phyloP scores from a whole-genome alignment of 2,888 invertebrate species.

The Dicranocentrus wangi region DNA sequence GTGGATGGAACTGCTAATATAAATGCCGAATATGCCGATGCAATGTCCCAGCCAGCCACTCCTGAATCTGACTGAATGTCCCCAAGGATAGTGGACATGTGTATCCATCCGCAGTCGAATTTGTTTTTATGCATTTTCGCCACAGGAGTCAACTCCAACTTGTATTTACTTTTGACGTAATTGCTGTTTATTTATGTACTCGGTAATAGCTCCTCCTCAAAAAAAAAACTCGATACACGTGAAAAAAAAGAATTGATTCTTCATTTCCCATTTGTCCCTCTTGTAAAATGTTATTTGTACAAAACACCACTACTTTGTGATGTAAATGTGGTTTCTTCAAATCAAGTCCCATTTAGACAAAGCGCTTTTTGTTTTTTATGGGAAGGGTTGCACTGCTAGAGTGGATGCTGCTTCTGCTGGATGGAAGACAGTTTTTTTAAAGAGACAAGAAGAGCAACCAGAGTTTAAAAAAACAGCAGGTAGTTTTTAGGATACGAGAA shows the following conservation, averaged over 20 bases:
- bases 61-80: conserved; percentile 6
- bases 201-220: background rate
- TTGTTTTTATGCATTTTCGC: conserved; percentile 40
- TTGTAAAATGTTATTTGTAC: too few relatives aligned
- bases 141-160: conserved; percentile 25
- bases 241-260: conserved; percentile 19
- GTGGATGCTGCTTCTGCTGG: background rate
- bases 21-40: too few relatives aligned
- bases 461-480: conserved; percentile 37
- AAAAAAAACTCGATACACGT: background rate
- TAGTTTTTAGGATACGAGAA: too few relatives aligned
- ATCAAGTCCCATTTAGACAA: background rate
- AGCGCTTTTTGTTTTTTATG: conserved; percentile 12
- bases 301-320: too few relatives aligned
- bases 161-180: conserved; percentile 18
- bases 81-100: conserved; percentile 13
- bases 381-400: background rate
- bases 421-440: conserved; percentile 35
- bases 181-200: conserved; percentile 8
- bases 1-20: too few relatives aligned
- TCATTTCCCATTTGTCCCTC: background rate
- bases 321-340: background rate
- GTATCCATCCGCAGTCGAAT: conserved; percentile 9
- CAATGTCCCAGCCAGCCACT: too few relatives aligned
- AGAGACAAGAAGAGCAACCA: conserved; percentile 43